Evolutionary conservation across 2,888 invertebrate species (phyloP), one percentile per base, ranked within the genome.

Genomic region (Amphipoea oculea): DNA sequence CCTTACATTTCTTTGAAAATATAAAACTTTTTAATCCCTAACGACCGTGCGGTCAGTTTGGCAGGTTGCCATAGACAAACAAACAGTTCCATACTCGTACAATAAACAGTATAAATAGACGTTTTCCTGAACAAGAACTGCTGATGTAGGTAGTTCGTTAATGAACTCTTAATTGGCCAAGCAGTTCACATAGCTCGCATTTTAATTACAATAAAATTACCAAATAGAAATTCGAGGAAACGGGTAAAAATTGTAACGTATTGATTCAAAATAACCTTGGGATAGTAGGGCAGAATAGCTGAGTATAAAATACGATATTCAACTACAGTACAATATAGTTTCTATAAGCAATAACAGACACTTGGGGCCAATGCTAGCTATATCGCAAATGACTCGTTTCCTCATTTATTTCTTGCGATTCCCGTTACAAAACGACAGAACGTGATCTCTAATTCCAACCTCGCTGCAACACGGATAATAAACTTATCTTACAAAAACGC

Each of bases 401-500:
- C 88, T 86, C 72, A 88, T 88, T 87, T 88, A 79, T 71, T 78
- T 76, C 88, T 88, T 83, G 86, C 78, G 36, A 83, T 86, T 77
- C 79, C 83, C 79, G 83, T 79, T 86, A 84, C 67, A 67, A 77
- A 70, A 63, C 71, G 79, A 88, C 76, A 79, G 73, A 73, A 72
- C 68, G 63, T 74, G 73, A 81, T 77, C 78, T 72, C 42, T 77
- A 65, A 78, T 84, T 68, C 63, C 42, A 42, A 67, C 23, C 45
- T 67, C 36, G 45, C n/a, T 73, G n/a, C n/a, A 81, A 72, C 65
- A 63, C 36, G 63, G 42, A 42, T 62, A 70, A 11, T 29, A 66
- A 14, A 42, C 12, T 20, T 45, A 29, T 65, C 20, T 36, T 36
- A 45, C 63, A 62, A 67, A 69, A 73, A 78, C 48, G 36, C 57